A percentile compares a stretch with the other conserved stretches of the same genome.
These are phyloP conservation scores for Scarus forsteni DNA, from an alignment of 2,797 vertebrate genomes.

Conservation along the genomic window DNA sequence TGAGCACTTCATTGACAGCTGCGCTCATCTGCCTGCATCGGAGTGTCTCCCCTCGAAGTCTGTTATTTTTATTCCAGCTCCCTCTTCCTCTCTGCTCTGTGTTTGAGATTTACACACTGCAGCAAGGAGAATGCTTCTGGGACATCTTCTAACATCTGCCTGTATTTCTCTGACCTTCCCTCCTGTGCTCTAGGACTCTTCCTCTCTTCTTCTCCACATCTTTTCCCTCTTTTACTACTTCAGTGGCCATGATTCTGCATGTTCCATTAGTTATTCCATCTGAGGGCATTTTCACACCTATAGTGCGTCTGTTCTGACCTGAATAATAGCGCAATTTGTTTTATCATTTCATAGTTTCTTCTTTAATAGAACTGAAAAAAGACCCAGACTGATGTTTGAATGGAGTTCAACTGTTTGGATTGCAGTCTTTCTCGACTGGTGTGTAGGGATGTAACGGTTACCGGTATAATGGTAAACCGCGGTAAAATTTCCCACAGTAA, in stretches of 20 bases:
- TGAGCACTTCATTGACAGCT: conserved; percentile 24
- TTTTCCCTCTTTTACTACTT: conserved; percentile 1
- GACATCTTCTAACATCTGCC: conserved; percentile 67
- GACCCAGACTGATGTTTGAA: too few relatives aligned
- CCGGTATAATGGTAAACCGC: too few relatives aligned
- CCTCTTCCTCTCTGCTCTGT: conserved; percentile 1
- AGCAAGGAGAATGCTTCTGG: conserved; percentile 52
- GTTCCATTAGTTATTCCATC: background rate
- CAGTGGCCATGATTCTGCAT: background rate
- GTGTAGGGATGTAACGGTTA: too few relatives aligned
- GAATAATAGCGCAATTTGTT: too few relatives aligned
- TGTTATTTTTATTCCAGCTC: conserved; percentile 26
- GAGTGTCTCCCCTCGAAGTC: conserved; percentile 33
- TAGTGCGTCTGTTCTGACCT: too few relatives aligned
- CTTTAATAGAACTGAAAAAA: too few relatives aligned
- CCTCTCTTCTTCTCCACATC: conserved; percentile 9
- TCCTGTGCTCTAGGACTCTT: conserved; percentile 46
- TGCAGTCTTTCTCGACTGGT: too few relatives aligned
- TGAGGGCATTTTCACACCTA: background rate
- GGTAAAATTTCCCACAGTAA: too few relatives aligned
- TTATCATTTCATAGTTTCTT: too few relatives aligned
- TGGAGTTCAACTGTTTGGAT: too few relatives aligned
- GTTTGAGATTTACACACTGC: conserved; percentile 41
- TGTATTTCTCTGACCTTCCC: conserved; percentile 64
- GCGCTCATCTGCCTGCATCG: conserved; percentile 12